Percentiles rank a stretch among this genome's conserved stretches.
These are phyloP conservation scores for Salvator merianae DNA, from an alignment of 2,113 vertebrate species.

Conservation along the genomic window DNA sequence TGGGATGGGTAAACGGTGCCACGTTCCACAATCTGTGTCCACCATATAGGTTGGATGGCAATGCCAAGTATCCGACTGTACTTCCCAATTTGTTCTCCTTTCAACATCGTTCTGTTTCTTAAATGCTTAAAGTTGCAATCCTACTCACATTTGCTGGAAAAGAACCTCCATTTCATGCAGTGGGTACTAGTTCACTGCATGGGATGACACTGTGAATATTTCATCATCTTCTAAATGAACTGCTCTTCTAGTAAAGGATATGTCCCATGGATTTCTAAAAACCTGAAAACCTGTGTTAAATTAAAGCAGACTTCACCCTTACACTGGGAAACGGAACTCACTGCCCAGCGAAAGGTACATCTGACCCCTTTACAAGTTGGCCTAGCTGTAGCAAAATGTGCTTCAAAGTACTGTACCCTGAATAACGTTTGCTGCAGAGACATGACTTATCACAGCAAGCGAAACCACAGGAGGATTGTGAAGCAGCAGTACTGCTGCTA, in stretches of 20 bases:
- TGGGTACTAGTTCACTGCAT: background rate
- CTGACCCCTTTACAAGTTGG: conserved; percentile 6
- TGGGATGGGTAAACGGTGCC: too few relatives aligned
- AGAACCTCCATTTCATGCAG: background rate
- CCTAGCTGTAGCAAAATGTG: background rate
- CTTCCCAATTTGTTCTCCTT: too few relatives aligned
- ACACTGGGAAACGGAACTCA: conserved; percentile 5
- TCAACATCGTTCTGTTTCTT: too few relatives aligned
- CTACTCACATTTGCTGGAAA: background rate
- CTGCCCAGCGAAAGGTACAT: background rate
- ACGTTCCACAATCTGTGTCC: too few relatives aligned
- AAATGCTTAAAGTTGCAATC: background rate
- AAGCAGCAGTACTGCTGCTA: background rate
- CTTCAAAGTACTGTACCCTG: background rate
- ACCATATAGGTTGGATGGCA: too few relatives aligned
- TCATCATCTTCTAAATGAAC: conserved; percentile 22
- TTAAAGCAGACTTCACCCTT: conserved; percentile 19
- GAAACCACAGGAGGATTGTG: conserved; percentile 35
- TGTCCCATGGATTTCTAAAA: conserved; percentile 33
- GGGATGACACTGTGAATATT: conserved; percentile 22
- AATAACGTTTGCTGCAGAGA: background rate
- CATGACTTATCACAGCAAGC: conserved; percentile 18
- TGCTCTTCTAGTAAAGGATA: conserved; percentile 14
- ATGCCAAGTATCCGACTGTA: too few relatives aligned
- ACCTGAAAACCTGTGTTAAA: conserved; percentile 45